Conservation (phyloP, 37 sponge, comb jelly and placozoan species). For the Halisarca cf. caerulea region DNA sequence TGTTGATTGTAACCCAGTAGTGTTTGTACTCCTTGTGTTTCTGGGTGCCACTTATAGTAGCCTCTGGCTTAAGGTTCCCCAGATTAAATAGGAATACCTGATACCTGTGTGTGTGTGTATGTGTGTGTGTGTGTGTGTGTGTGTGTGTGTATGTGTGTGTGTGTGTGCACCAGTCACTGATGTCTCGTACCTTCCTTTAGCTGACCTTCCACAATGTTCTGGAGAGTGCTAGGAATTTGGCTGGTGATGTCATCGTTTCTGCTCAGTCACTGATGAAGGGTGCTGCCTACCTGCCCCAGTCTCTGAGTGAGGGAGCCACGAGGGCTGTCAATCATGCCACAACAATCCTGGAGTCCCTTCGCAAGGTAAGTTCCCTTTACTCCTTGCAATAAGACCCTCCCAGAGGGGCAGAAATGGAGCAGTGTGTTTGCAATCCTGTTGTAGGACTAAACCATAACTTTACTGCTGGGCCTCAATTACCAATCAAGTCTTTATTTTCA, state of each 20-base stretch:
- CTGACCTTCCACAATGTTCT: conserved; percentile 13
- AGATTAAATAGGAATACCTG: too few relatives aligned
- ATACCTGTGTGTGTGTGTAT: neutral
- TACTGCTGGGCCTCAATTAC: too few relatives aligned
- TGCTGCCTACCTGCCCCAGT: conserved; percentile 48
- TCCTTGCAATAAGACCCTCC: too few relatives aligned
- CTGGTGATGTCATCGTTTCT: conserved; percentile 37
- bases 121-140: neutral
- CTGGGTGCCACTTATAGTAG: too few relatives aligned
- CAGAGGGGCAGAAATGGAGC: too few relatives aligned
- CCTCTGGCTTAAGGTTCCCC: too few relatives aligned
- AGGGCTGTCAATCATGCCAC: conserved; percentile 45
- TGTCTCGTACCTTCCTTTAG: neutral
- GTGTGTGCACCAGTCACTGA: neutral
- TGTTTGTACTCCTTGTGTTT: neutral
- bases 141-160: conserved; percentile 6
- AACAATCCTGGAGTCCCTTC: conserved; percentile 54
- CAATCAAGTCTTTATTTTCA: too few relatives aligned
- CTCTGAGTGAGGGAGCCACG: conserved; percentile 43
- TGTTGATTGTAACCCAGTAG: neutral
- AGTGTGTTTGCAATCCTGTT: too few relatives aligned
- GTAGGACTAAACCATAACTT: too few relatives aligned
- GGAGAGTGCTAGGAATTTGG: conserved; percentile 52
- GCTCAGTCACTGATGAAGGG: conserved; percentile 44
- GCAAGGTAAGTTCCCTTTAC: conserved; percentile 31